phyloP scores from a whole-genome alignment of 1,140 invertebrate genomes.

The Ceratoteleas bidentatus region DNA sequence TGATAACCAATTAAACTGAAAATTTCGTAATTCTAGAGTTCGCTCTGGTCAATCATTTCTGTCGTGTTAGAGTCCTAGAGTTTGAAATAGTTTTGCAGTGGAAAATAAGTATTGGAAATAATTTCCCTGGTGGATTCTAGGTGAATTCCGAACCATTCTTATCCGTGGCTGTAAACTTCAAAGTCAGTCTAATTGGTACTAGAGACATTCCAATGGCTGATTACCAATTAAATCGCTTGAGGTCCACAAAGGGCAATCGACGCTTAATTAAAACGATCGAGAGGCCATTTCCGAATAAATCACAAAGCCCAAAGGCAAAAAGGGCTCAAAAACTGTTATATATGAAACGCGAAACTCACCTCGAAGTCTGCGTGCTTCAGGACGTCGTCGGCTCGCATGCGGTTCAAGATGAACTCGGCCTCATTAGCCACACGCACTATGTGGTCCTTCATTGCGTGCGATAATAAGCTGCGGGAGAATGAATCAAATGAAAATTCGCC shows the following conservation, averaged over 20 bases:
- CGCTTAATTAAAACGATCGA: conserved; percentile 35
- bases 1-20: too few species aligned
- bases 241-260: conserved; percentile 15
- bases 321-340: conserved; percentile 62
- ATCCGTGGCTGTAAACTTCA: too few species aligned
- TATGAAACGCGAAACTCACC: conserved; percentile 81
- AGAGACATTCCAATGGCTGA: too few species aligned
- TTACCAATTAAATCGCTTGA: too few species aligned
- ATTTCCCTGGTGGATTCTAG: too few species aligned
- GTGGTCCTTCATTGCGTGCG: conserved; percentile 99
- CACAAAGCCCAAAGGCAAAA: conserved; percentile 39
- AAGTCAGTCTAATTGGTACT: too few species aligned
- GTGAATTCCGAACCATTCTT: too few species aligned
- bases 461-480: conserved; percentile 87
- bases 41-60: too few species aligned
- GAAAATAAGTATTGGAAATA: too few species aligned
- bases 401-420: conserved; percentile 99
- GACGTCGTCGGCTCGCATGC: conserved; percentile 99
- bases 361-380: conserved; percentile 99
- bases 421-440: conserved; percentile 99
- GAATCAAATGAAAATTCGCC: conserved; percentile 60
- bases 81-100: too few species aligned
- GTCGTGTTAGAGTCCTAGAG: too few species aligned
- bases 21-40: too few species aligned
- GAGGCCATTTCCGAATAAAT: conserved; percentile 57